These are phyloP conservation scores for Diarsia brunnea DNA, from an alignment of 2,888 invertebrate species.

Conservation along the genomic window DNA sequence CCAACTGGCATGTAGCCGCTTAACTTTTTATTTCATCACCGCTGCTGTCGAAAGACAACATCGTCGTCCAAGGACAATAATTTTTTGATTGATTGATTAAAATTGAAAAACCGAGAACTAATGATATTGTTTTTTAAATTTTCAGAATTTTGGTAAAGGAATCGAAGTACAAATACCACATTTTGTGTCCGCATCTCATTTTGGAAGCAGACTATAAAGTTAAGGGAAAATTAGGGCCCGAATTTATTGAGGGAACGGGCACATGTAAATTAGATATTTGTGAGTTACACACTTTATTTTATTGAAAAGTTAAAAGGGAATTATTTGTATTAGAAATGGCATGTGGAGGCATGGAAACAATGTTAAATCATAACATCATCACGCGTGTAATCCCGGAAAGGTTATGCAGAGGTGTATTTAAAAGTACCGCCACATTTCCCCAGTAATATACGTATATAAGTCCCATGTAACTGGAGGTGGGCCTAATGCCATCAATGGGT, in stretches of 20 bases:
- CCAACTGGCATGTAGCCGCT: no score
- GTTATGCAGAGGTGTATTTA: neutral
- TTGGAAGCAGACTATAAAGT: constrained; percentile 20
- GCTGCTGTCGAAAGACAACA: neutral
- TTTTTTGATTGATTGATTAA: no score
- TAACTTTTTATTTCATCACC: neutral
- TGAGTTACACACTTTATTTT: constrained; percentile 12
- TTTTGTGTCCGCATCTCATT: constrained; percentile 24
- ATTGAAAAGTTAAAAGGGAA: neutral
- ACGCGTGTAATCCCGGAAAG: neutral
- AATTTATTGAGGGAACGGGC: constrained; percentile 14
- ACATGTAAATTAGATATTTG: constrained; percentile 23
- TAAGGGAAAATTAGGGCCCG: constrained; percentile 8
- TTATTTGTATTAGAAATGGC: neutral
- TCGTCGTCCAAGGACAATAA: neutral
- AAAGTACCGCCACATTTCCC: no score
- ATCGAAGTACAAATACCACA: constrained; percentile 11
- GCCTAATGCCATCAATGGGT: neutral
- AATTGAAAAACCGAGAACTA: no score
- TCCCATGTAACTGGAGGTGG: neutral
- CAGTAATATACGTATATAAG: neutral
- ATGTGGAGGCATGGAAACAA: neutral
- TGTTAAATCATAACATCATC: neutral
- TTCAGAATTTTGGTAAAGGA: constrained; percentile 9
- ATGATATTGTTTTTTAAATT: no score